Conservation (phyloP, 2,888 invertebrate genomes). For the Tipula lateralis region DNA sequence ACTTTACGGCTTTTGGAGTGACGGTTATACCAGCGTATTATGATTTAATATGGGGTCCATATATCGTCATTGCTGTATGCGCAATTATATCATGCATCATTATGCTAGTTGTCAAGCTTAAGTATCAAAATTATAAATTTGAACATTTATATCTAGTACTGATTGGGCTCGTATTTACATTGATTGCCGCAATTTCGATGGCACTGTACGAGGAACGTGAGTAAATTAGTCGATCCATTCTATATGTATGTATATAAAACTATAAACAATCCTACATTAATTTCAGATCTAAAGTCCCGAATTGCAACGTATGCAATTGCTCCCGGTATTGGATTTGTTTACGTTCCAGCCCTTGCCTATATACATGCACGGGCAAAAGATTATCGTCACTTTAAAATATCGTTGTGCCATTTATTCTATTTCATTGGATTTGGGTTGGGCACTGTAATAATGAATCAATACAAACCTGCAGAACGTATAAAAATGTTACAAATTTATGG, state of each 20-base stretch:
- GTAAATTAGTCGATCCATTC: too few species aligned
- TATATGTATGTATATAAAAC: too few species aligned
- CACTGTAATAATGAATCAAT: neutral
- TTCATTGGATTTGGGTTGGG: neutral
- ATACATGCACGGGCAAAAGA: neutral
- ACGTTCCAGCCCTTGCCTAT: neutral
- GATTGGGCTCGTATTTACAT: neutral
- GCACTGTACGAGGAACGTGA: neutral
- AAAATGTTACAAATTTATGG: neutral
- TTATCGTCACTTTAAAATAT: neutral
- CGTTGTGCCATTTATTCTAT: neutral
- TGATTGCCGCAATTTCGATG: neutral
- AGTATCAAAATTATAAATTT: neutral
- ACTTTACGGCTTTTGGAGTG: neutral
- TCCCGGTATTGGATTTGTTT: neutral
- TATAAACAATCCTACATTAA: neutral
- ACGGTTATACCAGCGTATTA: neutral
- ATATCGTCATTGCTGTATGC: neutral
- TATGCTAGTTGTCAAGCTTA: neutral
- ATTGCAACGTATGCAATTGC: neutral
- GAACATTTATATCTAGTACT: neutral
- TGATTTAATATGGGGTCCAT: conserved; percentile 4
- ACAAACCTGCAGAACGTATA: neutral
- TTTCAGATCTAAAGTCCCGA: neutral
- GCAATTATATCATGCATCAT: neutral